Base-by-base conservation (phyloP, 1,140 invertebrate species). In the Trichonephila inaurata region DNA sequence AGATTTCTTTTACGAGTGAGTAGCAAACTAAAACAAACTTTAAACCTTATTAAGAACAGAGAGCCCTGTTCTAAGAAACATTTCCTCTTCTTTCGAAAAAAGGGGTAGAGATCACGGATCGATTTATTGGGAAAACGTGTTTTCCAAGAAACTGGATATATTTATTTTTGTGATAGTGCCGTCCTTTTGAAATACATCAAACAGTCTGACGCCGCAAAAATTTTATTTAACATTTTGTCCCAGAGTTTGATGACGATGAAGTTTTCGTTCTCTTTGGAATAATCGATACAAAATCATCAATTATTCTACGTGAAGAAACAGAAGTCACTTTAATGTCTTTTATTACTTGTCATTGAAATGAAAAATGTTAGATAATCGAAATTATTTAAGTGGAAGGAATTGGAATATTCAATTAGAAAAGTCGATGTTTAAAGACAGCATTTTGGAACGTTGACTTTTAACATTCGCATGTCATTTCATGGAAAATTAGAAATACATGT, bases 61-160 rank as follows among this genome's bases (percentile, higher is more conserved):
- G 58, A 91, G 72, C 64, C 19, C 33, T 72, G 88, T 89, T 51
- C 66, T 51, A 33, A 61, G 88, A 51, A 89, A 89, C 88, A 89
- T 89, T 91, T 91, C 89, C 28, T 91, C 72, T 44, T 61, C 72
- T 24, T 19, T 28, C 8, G 14, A 88, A 89, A 89, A 91, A 82
- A 40, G 89, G 28, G 77, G 58, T 33, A 81, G 81, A 91, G 89
- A 91, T 91, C 89, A 91, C 16, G n/a, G 89, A 44, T 91, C 89
- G 89, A 91, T 91, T 91, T 91, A 91, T 91, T 82, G 89, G 89
- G 89, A 82, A 81, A 91, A 91, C 89, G 89, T 91, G 89, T 91
- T 91, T 91, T 91, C 89, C 33, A 12, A 51, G 89, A 82, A 91
- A 91, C 69, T 24, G 89, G 89, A 91, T 91, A 82, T 81, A 91